A percentile compares a stretch with the other conserved stretches of the same genome.
Evolutionary conservation across 2,888 invertebrate species (phyloP).

Genomic region (Sphaerophoria rueppellii): DNA sequence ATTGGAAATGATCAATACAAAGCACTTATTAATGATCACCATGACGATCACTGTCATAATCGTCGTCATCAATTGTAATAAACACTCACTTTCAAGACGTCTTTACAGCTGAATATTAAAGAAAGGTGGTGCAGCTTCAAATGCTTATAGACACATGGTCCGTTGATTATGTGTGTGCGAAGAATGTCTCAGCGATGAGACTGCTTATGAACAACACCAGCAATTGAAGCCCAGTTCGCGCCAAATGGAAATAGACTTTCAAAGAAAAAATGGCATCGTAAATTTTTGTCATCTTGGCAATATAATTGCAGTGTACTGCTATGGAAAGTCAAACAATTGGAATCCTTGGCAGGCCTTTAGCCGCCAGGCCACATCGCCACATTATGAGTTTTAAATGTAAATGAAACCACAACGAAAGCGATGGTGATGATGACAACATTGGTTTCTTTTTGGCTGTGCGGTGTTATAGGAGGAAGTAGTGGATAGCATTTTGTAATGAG

Average conservation of each 20-base stretch:
- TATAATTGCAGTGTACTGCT: slow-evolving; percentile 15
- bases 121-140: neutral
- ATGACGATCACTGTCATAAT: slow-evolving; percentile 58
- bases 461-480: slow-evolving; percentile 41
- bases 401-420: slow-evolving; percentile 53
- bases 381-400: slow-evolving; percentile 28
- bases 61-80: slow-evolving; percentile 64
- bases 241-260: slow-evolving; percentile 31
- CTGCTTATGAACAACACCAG: neutral
- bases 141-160: neutral
- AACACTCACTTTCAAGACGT: slow-evolving; percentile 37
- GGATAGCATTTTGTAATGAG: slow-evolving; percentile 31
- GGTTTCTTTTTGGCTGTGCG: slow-evolving; percentile 12
- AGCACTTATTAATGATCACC: slow-evolving; percentile 65
- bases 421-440: slow-evolving; percentile 19
- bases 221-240: slow-evolving; percentile 16
- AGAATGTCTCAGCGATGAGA: slow-evolving; percentile 27
- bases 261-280: slow-evolving; percentile 57
- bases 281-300: slow-evolving; percentile 50
- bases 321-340: slow-evolving; percentile 58
- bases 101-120: neutral
- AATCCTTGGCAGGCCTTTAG: slow-evolving; percentile 41
- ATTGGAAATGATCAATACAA: slow-evolving; percentile 68
- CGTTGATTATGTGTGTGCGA: neutral
- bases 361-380: neutral